Percentiles rank a stretch among this genome's conserved stretches.
Conservation (phyloP, 2,888 invertebrate species). For the Salticus scenicus region DNA sequence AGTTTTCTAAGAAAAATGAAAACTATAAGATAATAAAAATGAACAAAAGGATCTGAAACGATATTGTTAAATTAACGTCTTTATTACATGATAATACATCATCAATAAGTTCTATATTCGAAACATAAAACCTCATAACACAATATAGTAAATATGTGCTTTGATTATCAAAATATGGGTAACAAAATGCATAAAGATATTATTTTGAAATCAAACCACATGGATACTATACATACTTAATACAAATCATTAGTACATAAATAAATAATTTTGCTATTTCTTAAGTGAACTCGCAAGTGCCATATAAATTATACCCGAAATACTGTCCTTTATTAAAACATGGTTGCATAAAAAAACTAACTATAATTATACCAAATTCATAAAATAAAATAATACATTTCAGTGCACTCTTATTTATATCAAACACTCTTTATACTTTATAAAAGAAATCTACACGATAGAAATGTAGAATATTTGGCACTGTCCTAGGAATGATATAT, state of each 20-base stretch:
- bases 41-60: too few species aligned
- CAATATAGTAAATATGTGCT: not conserved
- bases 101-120: slow-evolving; percentile 1
- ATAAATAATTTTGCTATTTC: not conserved
- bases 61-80: too few species aligned
- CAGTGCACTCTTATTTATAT: not conserved
- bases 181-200: not conserved
- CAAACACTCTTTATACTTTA: not conserved
- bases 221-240: not conserved
- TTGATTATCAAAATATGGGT: not conserved
- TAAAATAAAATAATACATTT: not conserved
- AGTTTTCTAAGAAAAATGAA: too few species aligned
- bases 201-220: slow-evolving; percentile 8
- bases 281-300: not conserved
- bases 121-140: not conserved
- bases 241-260: slow-evolving; percentile 8
- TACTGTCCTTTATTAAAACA: too few species aligned
- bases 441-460: not conserved
- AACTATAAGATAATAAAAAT: too few species aligned
- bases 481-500: not conserved
- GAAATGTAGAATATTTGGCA: not conserved
- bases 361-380: too few species aligned
- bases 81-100: slow-evolving; percentile 5
- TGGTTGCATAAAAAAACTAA: too few species aligned
- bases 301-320: too few species aligned